A percentile compares a stretch with the other conserved stretches of the same genome.
These are phyloP conservation scores for Notothenia coriiceps DNA, from an alignment of 2,113 vertebrate species.

Conservation along the genomic window DNA sequence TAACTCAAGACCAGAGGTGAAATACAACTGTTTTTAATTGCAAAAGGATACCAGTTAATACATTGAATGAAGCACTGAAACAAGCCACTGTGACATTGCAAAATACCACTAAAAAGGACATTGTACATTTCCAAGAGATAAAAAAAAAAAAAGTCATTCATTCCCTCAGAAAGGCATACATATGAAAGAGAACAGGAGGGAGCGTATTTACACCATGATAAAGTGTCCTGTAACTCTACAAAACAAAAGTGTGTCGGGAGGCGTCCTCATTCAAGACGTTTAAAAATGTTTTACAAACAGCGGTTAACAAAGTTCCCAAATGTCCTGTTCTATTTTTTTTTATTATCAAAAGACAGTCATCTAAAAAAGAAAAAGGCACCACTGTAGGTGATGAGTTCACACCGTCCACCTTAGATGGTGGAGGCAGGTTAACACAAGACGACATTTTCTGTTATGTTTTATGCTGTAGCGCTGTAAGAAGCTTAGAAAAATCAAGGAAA, in stretches of 20 bases:
- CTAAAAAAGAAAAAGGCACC: slow-evolving; percentile 77
- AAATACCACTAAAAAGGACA: slow-evolving; percentile 80
- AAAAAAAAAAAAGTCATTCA: slow-evolving; percentile 57
- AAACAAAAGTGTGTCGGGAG: slow-evolving; percentile 67
- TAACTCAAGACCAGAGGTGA: slow-evolving; percentile 44
- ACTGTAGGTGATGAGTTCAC: slow-evolving; percentile 69
- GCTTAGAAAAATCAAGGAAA: slow-evolving; percentile 63
- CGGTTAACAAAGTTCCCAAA: slow-evolving; percentile 61
- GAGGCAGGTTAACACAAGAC: slow-evolving; percentile 63
- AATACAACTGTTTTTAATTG: slow-evolving; percentile 81
- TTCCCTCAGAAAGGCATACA: slow-evolving; percentile 69
- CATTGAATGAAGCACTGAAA: slow-evolving; percentile 84
- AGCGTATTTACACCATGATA: slow-evolving; percentile 74
- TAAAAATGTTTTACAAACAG: slow-evolving; percentile 76
- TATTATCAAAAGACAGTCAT: slow-evolving; percentile 71
- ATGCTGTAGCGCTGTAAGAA: slow-evolving; percentile 53
- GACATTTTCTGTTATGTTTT: slow-evolving; percentile 58
- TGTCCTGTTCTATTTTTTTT: slow-evolving; percentile 35
- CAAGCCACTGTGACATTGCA: slow-evolving; percentile 83
- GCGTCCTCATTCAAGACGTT: slow-evolving; percentile 67
- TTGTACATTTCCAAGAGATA: slow-evolving; percentile 67
- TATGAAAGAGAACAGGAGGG: slow-evolving; percentile 70
- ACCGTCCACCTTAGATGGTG: slow-evolving; percentile 59
- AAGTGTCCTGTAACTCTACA: slow-evolving; percentile 67
- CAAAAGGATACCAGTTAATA: slow-evolving; percentile 83